Evolutionary conservation across 2,113 vertebrate genomes (phyloP).

Genomic region (Harpagus bidentatus): DNA sequence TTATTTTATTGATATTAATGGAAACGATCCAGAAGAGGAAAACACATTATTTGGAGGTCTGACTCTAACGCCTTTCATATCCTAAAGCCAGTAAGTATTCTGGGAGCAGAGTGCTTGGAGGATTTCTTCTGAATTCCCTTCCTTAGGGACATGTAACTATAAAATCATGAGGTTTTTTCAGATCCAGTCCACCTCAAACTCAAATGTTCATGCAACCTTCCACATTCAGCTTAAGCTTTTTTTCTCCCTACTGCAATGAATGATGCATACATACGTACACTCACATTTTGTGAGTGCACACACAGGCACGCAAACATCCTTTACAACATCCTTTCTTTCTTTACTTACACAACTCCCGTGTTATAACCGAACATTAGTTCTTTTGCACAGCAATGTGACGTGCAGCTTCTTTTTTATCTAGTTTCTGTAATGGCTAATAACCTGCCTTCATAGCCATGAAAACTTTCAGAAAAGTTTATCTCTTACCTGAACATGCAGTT

Average conservation of each 20-base stretch:
- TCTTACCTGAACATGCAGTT: not conserved
- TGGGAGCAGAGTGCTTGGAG: not conserved
- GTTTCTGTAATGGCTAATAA: not conserved
- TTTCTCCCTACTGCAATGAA: not conserved
- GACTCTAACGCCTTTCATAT: not conserved
- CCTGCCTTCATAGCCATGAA: not conserved
- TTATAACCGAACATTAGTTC: not conserved
- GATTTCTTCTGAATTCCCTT: not conserved
- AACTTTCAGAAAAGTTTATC: not conserved
- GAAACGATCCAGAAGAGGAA: not conserved
- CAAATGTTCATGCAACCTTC: not conserved
- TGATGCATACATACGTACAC: rapidly evolving
- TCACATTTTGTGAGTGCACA: not conserved
- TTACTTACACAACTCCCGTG: not conserved
- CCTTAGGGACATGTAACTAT: not conserved
- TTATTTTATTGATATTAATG: conserved; percentile 4
- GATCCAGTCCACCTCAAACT: not conserved
- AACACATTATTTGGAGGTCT: not conserved
- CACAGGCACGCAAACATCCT: not conserved
- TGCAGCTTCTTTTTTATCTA: not conserved
- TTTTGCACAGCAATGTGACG: not conserved
- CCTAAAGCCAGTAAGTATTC: not conserved
- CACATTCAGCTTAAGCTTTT: not conserved
- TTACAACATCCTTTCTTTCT: not conserved
- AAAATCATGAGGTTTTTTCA: not conserved